These are phyloP conservation scores for Numenius phaeopus DNA, from an alignment of 2,797 vertebrate species.

Conservation along the genomic window DNA sequence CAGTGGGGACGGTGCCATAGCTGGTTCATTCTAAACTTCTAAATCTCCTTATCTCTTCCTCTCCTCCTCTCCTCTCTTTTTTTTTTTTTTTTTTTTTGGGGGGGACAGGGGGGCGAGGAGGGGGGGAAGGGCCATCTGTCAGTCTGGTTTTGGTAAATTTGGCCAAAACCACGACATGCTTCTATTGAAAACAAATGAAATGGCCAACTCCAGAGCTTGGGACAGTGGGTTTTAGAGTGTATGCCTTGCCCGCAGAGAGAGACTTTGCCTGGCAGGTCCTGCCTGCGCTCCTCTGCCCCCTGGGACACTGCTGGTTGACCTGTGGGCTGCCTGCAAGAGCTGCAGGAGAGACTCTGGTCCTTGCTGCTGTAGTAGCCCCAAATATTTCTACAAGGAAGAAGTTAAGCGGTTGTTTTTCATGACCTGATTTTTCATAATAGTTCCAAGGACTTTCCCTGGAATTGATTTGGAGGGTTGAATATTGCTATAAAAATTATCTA, in stretches of 20 bases:
- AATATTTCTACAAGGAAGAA: not conserved
- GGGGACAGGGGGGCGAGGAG: too few species aligned
- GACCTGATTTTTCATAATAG: not conserved
- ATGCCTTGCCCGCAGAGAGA: not conserved
- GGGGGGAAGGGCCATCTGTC: too few species aligned
- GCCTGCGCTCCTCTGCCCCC: not conserved
- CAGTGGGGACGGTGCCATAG: rapidly evolving
- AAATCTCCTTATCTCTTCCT: too few species aligned
- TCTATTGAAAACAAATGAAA: not conserved
- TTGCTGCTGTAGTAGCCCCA: not conserved
- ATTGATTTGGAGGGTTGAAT: not conserved
- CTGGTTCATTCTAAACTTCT: too few species aligned
- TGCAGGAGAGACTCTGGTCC: not conserved
- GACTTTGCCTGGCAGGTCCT: not conserved
- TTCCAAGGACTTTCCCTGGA: not conserved
- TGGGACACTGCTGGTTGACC: not conserved
- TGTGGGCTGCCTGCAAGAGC: not conserved
- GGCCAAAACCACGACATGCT: not conserved
- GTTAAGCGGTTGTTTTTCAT: not conserved
- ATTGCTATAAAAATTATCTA: not conserved
- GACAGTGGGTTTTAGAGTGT: not conserved
- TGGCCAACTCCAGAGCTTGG: not conserved
- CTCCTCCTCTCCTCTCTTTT: too few species aligned
- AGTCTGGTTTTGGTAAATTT: not conserved
- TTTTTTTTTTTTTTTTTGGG: too few species aligned